Evolutionary conservation across 2,797 vertebrate genomes (phyloP).

Genomic region (Streptopelia turtur): DNA sequence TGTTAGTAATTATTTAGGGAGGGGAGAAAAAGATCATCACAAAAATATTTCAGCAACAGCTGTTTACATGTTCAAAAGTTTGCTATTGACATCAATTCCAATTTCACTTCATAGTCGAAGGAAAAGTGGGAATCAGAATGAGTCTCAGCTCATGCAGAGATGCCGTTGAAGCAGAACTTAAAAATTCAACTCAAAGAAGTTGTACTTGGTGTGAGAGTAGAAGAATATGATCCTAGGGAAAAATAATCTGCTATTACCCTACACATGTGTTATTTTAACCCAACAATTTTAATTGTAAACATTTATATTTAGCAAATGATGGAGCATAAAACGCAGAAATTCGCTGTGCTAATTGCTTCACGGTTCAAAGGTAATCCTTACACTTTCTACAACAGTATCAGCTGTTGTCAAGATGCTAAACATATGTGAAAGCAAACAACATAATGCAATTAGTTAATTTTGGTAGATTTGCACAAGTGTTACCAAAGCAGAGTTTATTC

Average conservation of each 20-base stretch:
- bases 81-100: background rate
- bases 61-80: background rate
- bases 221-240: background rate
- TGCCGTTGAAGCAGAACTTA: background rate
- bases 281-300: background rate
- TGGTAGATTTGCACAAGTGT: slow-evolving; percentile 35
- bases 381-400: slow-evolving; percentile 8
- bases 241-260: background rate
- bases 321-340: background rate
- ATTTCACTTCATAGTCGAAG: background rate
- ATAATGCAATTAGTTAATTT: slow-evolving; percentile 56
- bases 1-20: background rate
- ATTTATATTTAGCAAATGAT: background rate
- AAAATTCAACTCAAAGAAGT: background rate
- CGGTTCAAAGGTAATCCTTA: slow-evolving; percentile 40
- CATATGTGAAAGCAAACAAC: slow-evolving; percentile 45
- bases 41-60: background rate
- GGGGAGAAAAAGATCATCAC: background rate
- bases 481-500: slow-evolving; percentile 33
- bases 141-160: background rate
- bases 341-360: background rate
- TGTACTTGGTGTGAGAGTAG: background rate
- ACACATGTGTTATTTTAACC: background rate
- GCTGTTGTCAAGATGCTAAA: slow-evolving; percentile 10
- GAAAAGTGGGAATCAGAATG: background rate